Base-by-base conservation (phyloP, 2,797 vertebrate genomes). In the Ceryle rudis region DNA sequence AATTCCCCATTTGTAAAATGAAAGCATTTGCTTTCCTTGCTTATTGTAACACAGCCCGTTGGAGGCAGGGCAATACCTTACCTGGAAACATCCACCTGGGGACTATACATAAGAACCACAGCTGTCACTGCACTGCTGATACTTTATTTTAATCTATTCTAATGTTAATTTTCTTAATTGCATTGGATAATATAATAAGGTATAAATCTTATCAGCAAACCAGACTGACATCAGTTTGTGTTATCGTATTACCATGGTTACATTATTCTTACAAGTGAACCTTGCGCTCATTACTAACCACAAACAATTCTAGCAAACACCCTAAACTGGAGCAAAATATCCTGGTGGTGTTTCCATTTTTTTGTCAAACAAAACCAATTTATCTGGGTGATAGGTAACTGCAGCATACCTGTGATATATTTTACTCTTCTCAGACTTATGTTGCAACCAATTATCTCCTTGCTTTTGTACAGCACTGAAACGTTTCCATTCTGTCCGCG, bases 91-190 rank as follows among this genome's bases (percentile, higher is more conserved):
- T 93, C 71, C 80, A 42, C 73, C n/a, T 86, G 78, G 73, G 77
- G 80, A 58, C 73, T 22, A 2, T 51, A 51, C 26, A 77, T 29
- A 49, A 95, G 86, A 96, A 90, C 77, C 83, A 90, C 88, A 96
- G 92, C 88, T 84, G 66, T 51, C 67, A 72, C 44, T 44, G 6
- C 0, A 2, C 84, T 72, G 39, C 88, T 79, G 67, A 94, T 61
- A 91, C 60, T 90, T 85, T 78, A 88, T 93, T 95, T 96, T 86
- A 79, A 92, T 94, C 93, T 79, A 60, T 86, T 86, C 35, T 89
- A 90, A 84, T 92, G 95, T 84, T 84, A 93, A 93, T 95, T 95
- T 92, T 96, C 90, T 95, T 93, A 96, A 97, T 95, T 96, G 90
- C 78, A 60, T 81, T 60, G 73, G 73, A 52, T 93, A 89, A 96